Evolutionary conservation across 1,140 invertebrate species (phyloP).

Genomic region (Hyles vespertilio): DNA sequence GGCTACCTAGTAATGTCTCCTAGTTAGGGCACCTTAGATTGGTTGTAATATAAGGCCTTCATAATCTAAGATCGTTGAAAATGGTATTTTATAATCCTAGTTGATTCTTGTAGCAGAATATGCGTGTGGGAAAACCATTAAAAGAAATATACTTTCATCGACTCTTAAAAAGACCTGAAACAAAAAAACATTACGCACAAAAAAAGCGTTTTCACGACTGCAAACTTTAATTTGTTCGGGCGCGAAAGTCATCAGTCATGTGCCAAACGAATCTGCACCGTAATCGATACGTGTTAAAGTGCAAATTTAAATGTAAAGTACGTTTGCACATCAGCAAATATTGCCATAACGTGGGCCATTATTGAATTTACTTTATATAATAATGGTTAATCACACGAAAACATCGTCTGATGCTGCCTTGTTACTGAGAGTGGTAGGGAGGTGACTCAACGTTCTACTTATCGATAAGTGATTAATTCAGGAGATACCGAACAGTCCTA

Average conservation of each 20-base stretch:
- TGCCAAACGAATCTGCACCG: conserved; percentile 26
- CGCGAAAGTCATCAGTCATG: conserved; percentile 1
- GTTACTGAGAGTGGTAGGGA: conserved; percentile 42
- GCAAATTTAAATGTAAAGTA: too few relatives aligned
- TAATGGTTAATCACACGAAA: conserved; percentile 72
- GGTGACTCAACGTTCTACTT: conserved; percentile 7
- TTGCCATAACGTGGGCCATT: conserved; percentile 61
- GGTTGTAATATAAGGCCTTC: too few relatives aligned
- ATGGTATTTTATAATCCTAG: background rate
- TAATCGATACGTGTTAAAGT: conserved; percentile 17
- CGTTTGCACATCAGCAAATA: conserved; percentile 50
- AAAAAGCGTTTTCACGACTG: too few relatives aligned
- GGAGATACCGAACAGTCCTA: too few relatives aligned
- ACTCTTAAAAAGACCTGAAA: background rate
- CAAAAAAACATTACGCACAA: too few relatives aligned
- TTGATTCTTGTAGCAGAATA: background rate
- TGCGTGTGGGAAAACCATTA: too few relatives aligned
- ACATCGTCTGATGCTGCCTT: conserved; percentile 62
- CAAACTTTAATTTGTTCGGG: too few relatives aligned
- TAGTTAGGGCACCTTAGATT: too few relatives aligned
- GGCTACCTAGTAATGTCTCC: too few relatives aligned
- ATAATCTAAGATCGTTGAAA: too few relatives aligned
- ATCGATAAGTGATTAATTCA: conserved; percentile 16
- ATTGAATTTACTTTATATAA: conserved; percentile 76
- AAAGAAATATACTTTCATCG: too few relatives aligned